These are phyloP conservation scores for Zaprionus africanus DNA, from an alignment of 1,140 invertebrate genomes.

Conservation along the genomic window DNA sequence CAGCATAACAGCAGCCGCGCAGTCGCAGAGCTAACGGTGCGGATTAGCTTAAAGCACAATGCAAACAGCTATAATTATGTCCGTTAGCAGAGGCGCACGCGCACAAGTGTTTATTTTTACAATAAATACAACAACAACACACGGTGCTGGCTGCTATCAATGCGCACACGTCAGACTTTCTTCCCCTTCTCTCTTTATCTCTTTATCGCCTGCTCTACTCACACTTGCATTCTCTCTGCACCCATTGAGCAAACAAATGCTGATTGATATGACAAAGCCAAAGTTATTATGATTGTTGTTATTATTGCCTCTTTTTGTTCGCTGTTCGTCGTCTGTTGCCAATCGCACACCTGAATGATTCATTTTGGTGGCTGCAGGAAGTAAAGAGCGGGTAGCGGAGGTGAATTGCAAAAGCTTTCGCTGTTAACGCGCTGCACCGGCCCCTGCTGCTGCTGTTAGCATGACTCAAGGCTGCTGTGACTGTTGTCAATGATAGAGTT, in stretches of 20 bases:
- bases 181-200: slow-evolving; percentile 20
- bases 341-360: slow-evolving; percentile 38
- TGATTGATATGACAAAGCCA: slow-evolving; percentile 60
- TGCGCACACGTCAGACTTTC: slow-evolving; percentile 16
- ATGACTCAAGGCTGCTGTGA: slow-evolving; percentile 36
- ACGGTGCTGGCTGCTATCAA: slow-evolving; percentile 48
- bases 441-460: slow-evolving; percentile 25
- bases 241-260: slow-evolving; percentile 61
- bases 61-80: slow-evolving; percentile 12
- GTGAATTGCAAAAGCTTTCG: background rate
- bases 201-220: background rate
- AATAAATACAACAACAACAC: slow-evolving; percentile 26
- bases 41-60: slow-evolving; percentile 13
- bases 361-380: slow-evolving; percentile 47
- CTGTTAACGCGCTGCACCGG: slow-evolving; percentile 26
- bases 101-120: slow-evolving; percentile 37
- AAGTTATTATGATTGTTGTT: slow-evolving; percentile 29
- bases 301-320: slow-evolving; percentile 18
- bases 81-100: slow-evolving; percentile 19
- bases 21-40: slow-evolving; percentile 15
- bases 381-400: background rate
- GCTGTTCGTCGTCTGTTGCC: background rate
- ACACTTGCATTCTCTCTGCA: slow-evolving; percentile 21
- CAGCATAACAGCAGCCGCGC: slow-evolving; percentile 17
- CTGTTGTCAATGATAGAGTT: background rate